Conservation (phyloP, 2,888 invertebrate genomes). For the Quadroppia sp. region DNA sequence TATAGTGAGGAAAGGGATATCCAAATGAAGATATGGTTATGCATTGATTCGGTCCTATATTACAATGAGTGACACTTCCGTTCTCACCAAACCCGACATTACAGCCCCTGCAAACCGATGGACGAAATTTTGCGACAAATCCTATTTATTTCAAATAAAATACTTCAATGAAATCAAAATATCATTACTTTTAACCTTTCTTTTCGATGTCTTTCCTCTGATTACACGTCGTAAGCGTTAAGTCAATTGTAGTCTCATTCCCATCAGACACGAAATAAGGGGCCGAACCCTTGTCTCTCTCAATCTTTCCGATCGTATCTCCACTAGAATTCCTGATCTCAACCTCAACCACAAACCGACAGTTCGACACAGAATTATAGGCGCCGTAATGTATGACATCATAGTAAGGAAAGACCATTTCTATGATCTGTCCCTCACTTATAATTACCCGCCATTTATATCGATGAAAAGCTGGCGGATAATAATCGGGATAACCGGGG, state of each 20-base stretch:
- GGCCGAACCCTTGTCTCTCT: constrained; percentile 46
- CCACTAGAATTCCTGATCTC: constrained; percentile 34
- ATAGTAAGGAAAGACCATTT: constrained; percentile 50
- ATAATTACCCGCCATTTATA: constrained; percentile 49
- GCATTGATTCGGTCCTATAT: constrained; percentile 43
- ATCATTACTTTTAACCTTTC: constrained; percentile 1
- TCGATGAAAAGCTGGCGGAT: constrained; percentile 48
- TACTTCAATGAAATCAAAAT: not conserved
- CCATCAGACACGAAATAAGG: constrained; percentile 50
- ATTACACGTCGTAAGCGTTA: constrained; percentile 49
- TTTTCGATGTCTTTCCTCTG: constrained; percentile 44
- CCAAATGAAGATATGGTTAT: constrained; percentile 48
- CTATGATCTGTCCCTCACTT: constrained; percentile 46
- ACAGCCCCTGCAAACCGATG: constrained; percentile 48
- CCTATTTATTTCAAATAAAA: constrained; percentile 43
- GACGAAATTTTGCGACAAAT: constrained; percentile 48
- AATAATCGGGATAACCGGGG: constrained; percentile 47
- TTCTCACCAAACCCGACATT: constrained; percentile 46
- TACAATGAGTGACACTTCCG: constrained; percentile 47
- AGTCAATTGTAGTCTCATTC: constrained; percentile 45
- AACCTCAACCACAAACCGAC: constrained; percentile 47
- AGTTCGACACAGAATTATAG: constrained; percentile 48
- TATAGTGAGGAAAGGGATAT: constrained; percentile 49
- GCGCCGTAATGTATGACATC: constrained; percentile 49
- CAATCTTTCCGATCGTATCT: constrained; percentile 44